Evolutionary conservation across 2,888 invertebrate genomes (phyloP), one percentile per base, ranked within the genome.

Genomic region (Timandra comae): DNA sequence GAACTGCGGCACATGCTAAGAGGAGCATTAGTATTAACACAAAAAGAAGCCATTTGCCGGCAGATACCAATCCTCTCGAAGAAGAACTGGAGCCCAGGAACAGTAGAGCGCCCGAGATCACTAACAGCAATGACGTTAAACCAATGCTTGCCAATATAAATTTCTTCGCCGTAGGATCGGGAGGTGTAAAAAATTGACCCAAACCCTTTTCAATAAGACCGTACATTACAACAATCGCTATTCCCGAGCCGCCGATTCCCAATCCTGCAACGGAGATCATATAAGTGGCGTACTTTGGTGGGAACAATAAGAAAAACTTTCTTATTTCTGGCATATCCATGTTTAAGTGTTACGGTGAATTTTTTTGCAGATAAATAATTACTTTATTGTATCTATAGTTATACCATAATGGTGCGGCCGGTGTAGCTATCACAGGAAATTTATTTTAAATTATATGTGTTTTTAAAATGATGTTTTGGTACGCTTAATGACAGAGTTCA

Each of bases 251-350:
- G 0, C 73, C 74, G 0, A 36, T 30, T 0, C 19, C 46, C 6
- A 73, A 11, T 3, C 65, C 75, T 16, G 56, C 39, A 8, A 70
- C 0, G 1, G 68, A 43, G 37, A 75, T 72, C 2, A 73, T 31
- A 38, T 43, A 60, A 13, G 60, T 53, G 1, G 47, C 74, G 28
- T 59, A 39, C 27, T 41, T 57, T 2, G 53, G 51, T 2, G 65
- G 56, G 28, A 67, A 53, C 0, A 57, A 31, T 2, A 62, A 58
- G 8, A 57, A 63, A 41, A 60, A 67, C 27, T 27, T 52, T 2
- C 21, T 29, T 1, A 70, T 32, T 27, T 51, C 53, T 16, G 74
- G 73, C 43, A 49, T 44, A 0, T 64, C 49, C 61, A 63, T 61
- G 3, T n/a, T n/a, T n/a, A n/a, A n/a, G n/a, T n/a, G n/a, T n/a